Conservation (phyloP, 1,140 invertebrate genomes). For the Acromyrmex charruanus region DNA sequence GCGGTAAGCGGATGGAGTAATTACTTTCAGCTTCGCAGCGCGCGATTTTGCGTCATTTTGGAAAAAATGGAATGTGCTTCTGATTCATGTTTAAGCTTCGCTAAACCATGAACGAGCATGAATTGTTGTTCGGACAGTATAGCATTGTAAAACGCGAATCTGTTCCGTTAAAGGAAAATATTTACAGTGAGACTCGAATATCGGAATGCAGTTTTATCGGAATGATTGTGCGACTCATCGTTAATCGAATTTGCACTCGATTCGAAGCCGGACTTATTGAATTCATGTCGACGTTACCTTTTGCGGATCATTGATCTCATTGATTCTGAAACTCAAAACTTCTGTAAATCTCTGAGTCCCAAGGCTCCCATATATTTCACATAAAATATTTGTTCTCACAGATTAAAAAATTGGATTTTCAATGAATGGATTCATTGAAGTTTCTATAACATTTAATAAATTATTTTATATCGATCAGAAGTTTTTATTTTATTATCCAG, state of each 20-base stretch:
- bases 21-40: neutral
- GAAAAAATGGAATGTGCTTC: slow-evolving; percentile 8
- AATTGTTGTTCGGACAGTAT: neutral
- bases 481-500: too few relatives aligned
- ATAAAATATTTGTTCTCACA: too few relatives aligned
- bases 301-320: too few relatives aligned
- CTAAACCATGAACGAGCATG: neutral
- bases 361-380: too few relatives aligned
- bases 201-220: slow-evolving; percentile 43
- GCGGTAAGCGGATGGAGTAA: slow-evolving; percentile 38
- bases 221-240: neutral
- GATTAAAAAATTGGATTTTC: too few relatives aligned
- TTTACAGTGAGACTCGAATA: slow-evolving; percentile 14
- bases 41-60: slow-evolving; percentile 19
- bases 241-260: slow-evolving; percentile 29
- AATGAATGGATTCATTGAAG: too few relatives aligned
- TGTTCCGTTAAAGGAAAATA: slow-evolving; percentile 37
- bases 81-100: neutral
- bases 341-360: too few relatives aligned
- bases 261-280: too few relatives aligned
- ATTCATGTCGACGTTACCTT: too few relatives aligned
- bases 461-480: too few relatives aligned
- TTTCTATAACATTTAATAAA: too few relatives aligned
- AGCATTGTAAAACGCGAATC: neutral
- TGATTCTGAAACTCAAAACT: too few relatives aligned